A percentile compares a stretch with the other conserved stretches of the same genome.
Evolutionary conservation across 2,888 invertebrate species (phyloP).

Genomic region (Athetis lepigone): DNA sequence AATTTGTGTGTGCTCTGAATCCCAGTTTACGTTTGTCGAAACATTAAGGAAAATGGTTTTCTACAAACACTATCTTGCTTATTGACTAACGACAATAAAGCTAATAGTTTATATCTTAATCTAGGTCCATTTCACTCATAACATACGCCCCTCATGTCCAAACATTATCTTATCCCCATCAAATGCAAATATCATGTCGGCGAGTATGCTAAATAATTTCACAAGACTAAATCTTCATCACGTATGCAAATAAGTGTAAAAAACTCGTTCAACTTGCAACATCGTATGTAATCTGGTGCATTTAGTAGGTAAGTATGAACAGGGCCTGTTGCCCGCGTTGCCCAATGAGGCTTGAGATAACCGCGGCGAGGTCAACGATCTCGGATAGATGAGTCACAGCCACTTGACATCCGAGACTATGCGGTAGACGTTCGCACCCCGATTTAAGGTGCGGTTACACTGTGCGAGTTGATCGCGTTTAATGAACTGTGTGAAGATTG

Average conservation of each 20-base stretch:
- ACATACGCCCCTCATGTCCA: constrained; percentile 13
- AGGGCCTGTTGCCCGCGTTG: constrained; percentile 44
- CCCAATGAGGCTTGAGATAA: constrained; percentile 63
- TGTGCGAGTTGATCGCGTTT: constrained; percentile 7
- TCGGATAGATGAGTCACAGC: constrained; percentile 75
- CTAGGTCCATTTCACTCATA: neutral
- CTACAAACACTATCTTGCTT: constrained; percentile 1
- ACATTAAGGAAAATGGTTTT: constrained; percentile 13
- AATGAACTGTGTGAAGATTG: too few relatives aligned
- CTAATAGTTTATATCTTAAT: constrained; percentile 25
- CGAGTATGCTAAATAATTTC: constrained; percentile 51
- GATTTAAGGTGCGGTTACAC: constrained; percentile 55
- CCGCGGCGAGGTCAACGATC: constrained; percentile 69
- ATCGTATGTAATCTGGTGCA: constrained; percentile 49
- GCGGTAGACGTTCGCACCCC: constrained; percentile 59
- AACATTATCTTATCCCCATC: constrained; percentile 32
- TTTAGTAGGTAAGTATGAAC: constrained; percentile 51
- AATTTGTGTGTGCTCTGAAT: neutral
- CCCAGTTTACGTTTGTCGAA: constrained; percentile 9
- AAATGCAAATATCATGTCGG: constrained; percentile 25
- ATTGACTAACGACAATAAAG: constrained; percentile 11
- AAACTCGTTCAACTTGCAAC: constrained; percentile 51
- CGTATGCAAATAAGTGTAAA: constrained; percentile 51
- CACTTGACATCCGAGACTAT: constrained; percentile 66
- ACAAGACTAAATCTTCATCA: constrained; percentile 52